These are phyloP conservation scores for Nudaria mundana DNA, from an alignment of 2,888 invertebrate genomes.

Conservation along the genomic window DNA sequence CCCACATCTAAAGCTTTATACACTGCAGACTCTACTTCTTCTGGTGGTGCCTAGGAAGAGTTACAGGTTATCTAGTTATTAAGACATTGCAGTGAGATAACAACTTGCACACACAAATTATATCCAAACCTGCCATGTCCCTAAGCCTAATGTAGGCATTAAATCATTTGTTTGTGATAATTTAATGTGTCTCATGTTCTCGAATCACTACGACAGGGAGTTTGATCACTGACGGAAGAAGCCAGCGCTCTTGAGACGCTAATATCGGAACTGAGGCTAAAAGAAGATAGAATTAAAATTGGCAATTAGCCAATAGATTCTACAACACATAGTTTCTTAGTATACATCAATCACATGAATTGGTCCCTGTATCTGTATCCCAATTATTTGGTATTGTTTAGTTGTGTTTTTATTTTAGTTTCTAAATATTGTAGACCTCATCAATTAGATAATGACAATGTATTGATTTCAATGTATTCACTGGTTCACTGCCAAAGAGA, in stretches of 20 bases:
- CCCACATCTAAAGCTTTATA: conserved; percentile 84
- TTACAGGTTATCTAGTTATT: conserved; percentile 8
- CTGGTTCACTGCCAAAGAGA: too few relatives aligned
- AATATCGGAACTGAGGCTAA: conserved; percentile 45
- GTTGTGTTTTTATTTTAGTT: too few relatives aligned
- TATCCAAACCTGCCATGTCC: conserved; percentile 85
- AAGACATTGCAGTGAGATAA: neutral
- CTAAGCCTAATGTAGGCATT: conserved; percentile 87
- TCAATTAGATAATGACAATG: too few relatives aligned
- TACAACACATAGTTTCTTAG: too few relatives aligned
- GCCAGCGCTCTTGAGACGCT: conserved; percentile 32
- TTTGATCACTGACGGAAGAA: conserved; percentile 20
- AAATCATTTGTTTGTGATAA: conserved; percentile 72
- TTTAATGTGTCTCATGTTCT: conserved; percentile 67
- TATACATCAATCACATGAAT: too few relatives aligned
- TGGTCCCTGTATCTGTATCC: too few relatives aligned
- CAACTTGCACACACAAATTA: neutral
- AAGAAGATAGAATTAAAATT: conserved; percentile 45
- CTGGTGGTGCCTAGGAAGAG: conserved; percentile 78
- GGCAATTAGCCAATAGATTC: conserved; percentile 59
- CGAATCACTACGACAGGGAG: conserved; percentile 40
- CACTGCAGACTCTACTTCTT: conserved; percentile 84
- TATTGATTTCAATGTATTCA: too few relatives aligned
- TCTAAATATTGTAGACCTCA: too few relatives aligned
- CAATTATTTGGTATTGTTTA: too few relatives aligned